Evolutionary conservation across 2,113 vertebrate species (phyloP), one percentile per base, ranked within the genome.

Genomic region (Hippopotamus amphibius): DNA sequence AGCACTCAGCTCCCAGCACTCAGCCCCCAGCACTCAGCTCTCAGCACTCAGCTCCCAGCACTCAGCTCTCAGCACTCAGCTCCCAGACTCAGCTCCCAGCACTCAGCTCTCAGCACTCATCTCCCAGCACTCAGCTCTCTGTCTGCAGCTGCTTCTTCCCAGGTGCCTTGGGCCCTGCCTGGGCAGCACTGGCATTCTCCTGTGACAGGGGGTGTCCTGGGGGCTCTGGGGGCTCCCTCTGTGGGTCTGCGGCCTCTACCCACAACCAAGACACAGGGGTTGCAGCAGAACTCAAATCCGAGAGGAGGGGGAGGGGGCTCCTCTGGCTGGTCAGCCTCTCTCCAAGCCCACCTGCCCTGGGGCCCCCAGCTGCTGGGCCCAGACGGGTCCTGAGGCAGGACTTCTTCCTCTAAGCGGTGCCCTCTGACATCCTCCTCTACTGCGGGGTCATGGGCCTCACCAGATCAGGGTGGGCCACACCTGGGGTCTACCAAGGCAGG

Each of bases 1-100:
- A 72, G 95, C 15, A 9, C 95, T 97, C 79, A 93, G 89, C 86
- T 43, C 37, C 37, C 37, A 37, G 37, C 37, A 37, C 37, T 37
- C 37, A 37, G 37, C 37, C 37, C 37, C 37, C 55, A 21, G 55
- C 19, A 57, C 19, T 57, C 55, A 57, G 55, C 55, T 21, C 15
- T 2, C 7, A 21, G 55, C 19, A 57, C 19, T 57, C 55, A 57
- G 55, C 55, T 21, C 15, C 37, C 55, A 21, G 55, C 19, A 57
- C 19, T 57, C 55, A 57, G 55, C 55, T 21, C 15, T 2, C 7
- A 21, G 55, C 19, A 57, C 19, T 57, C 55, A 57, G 55, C 55
- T 21, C 15, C 37, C 37, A 37, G 37, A 37, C 37, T 37, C 37
- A 37, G 37, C 37, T 37, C 37, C 37, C 55, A 21, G 55, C 19